Conservation (phyloP, 2,888 invertebrate genomes). For the Anthoptus insignis region DNA sequence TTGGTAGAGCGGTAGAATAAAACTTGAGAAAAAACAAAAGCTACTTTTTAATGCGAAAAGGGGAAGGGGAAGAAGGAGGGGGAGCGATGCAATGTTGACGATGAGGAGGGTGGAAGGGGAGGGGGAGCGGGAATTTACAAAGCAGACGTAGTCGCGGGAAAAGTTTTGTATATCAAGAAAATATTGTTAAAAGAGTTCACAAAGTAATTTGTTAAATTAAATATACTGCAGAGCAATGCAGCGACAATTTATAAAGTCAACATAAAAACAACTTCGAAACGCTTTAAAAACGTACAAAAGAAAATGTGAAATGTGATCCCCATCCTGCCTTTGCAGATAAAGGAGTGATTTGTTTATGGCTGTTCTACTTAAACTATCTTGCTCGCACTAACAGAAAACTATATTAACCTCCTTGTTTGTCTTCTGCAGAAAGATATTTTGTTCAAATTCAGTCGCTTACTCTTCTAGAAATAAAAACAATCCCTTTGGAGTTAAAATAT, state of each 20-base stretch:
- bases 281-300: conserved; percentile 19
- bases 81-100: no score
- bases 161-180: no score
- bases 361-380: conserved; percentile 13
- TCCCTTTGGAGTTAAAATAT: no score
- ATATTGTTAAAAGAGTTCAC: not conserved
- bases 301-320: conserved; percentile 10
- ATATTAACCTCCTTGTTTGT: conserved; percentile 11
- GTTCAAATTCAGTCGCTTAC: conserved; percentile 11
- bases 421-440: conserved; percentile 21
- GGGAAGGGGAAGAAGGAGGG: no score
- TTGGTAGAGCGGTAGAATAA: no score
- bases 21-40: no score
- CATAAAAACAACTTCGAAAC: conserved; percentile 12
- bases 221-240: not conserved
- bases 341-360: conserved; percentile 21
- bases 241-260: not conserved
- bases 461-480: no score
- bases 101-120: no score
- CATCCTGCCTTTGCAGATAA: conserved; percentile 19
- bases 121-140: no score
- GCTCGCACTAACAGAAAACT: conserved; percentile 8
- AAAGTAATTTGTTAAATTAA: conserved; percentile 1
- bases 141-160: no score
- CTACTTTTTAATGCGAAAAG: no score